phyloP scores from a whole-genome alignment of 2,888 invertebrate species.

The Pardosa pseudoannulata region DNA sequence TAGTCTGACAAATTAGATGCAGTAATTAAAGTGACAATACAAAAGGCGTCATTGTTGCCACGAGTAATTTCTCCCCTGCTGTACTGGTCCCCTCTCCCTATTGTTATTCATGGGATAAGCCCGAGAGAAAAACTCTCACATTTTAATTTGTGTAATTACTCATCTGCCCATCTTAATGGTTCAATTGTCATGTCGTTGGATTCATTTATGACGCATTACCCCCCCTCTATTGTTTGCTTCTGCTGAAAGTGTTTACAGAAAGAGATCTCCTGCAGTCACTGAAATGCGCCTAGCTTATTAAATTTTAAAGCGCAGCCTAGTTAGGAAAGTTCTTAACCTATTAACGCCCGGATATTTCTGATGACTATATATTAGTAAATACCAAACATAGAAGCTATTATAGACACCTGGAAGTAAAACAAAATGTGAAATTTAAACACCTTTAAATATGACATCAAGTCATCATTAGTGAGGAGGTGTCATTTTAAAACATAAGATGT shows the following conservation, averaged over 20 bases:
- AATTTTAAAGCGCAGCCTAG: too few relatives aligned
- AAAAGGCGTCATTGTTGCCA: neutral
- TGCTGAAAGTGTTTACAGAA: neutral
- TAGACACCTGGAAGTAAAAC: too few relatives aligned
- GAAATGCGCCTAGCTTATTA: too few relatives aligned
- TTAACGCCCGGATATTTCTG: too few relatives aligned
- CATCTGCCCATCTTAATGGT: neutral
- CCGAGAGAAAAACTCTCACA: neutral
- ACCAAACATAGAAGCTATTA: too few relatives aligned
- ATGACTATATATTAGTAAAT: too few relatives aligned
- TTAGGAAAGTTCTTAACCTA: too few relatives aligned
- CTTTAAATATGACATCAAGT: too few relatives aligned
- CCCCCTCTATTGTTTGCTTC: neutral
- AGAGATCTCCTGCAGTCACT: too few relatives aligned
- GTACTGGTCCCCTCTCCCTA: neutral
- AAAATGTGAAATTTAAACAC: too few relatives aligned
- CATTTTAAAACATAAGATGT: too few relatives aligned
- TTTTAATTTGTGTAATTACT: slow-evolving; percentile 5
- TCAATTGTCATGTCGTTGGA: neutral
- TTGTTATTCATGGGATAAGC: neutral
- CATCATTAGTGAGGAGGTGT: too few relatives aligned
- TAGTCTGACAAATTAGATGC: neutral
- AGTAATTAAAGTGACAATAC: neutral
- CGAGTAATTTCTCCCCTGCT: neutral
- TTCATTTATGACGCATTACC: neutral